Evolutionary conservation across 2,888 invertebrate species (phyloP), one percentile per base, ranked within the genome.

Genomic region (Leistus spinibarbis): DNA sequence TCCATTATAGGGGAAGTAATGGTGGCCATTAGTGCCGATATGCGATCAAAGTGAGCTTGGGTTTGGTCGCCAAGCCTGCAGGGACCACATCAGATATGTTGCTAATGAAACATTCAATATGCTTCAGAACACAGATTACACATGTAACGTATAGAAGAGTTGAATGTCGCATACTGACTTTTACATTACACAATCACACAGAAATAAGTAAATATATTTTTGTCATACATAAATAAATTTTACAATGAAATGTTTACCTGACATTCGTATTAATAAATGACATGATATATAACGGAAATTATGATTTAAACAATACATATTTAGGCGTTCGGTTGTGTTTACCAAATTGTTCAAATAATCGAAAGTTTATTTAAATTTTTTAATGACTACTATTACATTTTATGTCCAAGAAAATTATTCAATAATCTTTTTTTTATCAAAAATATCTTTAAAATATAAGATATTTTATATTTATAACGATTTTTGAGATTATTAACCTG

Each of bases 1-100:
- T 73, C 73, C 73, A 73, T 73, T 73, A 73, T 67, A 73, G 73
- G 73, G 67, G 67, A 57, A 67, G 67, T 73, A 73, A 73, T 67
- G 67, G 67, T 62, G 5, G 73, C 67, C 65, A 73, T 73, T 73
- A 73, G 62, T 67, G 73, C 57, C 73, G 73, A 73, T 73, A 73
- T 73, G 73, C 67, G 73, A 73, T 73, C 73, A 67, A 53, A 67
- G 53, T 60, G 19, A 22, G 20, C 60, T 20, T 60, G 20, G 60
- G 13, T 60, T 20, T 60, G 60, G 13, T 60, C 60, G 3, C 56
- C 56, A 56, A 56, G 20, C 22, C 60, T 19, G 7, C 17, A 4
- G 17, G 19, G 22, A 60, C 60, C 4, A 40, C 40, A 54, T 54
- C 22, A 54, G 56, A 54, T 69, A 69, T 40, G 19, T 22, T 20